Conservation (phyloP, 1,140 invertebrate genomes). For the Wiebesia pumilae region DNA sequence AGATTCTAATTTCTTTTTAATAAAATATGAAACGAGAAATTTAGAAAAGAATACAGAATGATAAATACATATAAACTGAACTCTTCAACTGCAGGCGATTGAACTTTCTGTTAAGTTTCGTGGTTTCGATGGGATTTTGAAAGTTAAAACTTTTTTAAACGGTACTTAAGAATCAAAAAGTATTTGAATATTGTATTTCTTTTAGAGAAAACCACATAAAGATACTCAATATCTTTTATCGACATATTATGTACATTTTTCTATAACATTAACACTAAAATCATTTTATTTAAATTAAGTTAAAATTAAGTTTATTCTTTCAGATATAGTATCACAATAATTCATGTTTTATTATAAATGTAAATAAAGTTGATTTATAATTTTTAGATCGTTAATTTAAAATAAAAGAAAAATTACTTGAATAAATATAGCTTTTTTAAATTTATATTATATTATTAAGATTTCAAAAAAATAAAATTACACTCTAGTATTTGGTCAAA, state of each 20-base stretch:
- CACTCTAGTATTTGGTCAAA: too few relatives aligned
- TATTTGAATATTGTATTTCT: slow-evolving; percentile 39
- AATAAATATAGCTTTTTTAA: too few relatives aligned
- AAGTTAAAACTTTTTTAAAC: slow-evolving; percentile 43
- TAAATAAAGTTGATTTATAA: too few relatives aligned
- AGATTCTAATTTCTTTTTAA: not conserved
- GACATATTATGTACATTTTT: not conserved
- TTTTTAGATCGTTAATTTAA: too few relatives aligned
- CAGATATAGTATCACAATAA: too few relatives aligned
- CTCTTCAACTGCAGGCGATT: slow-evolving; percentile 45
- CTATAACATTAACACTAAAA: too few relatives aligned
- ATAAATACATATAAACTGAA: slow-evolving; percentile 25
- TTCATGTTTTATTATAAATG: too few relatives aligned
- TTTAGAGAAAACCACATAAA: slow-evolving; percentile 20
- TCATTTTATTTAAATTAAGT: too few relatives aligned
- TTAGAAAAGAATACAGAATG: slow-evolving; percentile 4
- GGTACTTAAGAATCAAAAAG: slow-evolving; percentile 39
- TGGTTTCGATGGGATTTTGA: slow-evolving; percentile 22
- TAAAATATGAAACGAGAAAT: not conserved
- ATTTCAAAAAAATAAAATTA: too few relatives aligned
- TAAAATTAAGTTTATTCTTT: too few relatives aligned
- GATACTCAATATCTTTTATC: not conserved
- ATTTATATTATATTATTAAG: too few relatives aligned
- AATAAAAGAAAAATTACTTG: too few relatives aligned
- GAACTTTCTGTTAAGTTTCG: slow-evolving; percentile 49